Evolutionary conservation across 2,888 invertebrate genomes (phyloP).

Genomic region (Lottia gigantea): DNA sequence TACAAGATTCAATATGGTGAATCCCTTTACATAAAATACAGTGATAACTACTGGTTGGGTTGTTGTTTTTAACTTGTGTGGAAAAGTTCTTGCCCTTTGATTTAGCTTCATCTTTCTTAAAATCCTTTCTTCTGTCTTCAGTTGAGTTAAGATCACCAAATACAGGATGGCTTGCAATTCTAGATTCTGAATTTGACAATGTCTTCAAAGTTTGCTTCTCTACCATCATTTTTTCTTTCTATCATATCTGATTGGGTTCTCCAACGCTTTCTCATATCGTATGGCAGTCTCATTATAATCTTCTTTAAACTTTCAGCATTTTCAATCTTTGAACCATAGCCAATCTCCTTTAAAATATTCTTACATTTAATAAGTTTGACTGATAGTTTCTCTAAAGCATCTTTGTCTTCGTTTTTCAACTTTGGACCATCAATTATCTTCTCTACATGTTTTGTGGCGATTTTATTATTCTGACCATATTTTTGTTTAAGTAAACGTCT

Average conservation of each 20-base stretch:
- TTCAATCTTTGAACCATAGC: not conserved
- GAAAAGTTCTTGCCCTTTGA: not conserved
- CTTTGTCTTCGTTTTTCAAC: conserved; percentile 15
- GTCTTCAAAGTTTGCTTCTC: conserved; percentile 6
- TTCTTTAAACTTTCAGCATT: conserved; percentile 25
- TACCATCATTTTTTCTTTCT: conserved; percentile 9
- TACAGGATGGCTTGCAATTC: not conserved
- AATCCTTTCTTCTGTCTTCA: not conserved
- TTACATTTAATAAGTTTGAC: conserved; percentile 26
- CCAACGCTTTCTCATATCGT: conserved; percentile 26
- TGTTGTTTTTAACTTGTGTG: no score
- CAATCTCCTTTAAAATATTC: conserved; percentile 22
- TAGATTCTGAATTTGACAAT: not conserved
- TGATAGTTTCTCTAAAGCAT: conserved; percentile 25
- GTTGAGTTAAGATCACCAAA: not conserved
- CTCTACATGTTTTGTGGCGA: not conserved
- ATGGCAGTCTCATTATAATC: conserved; percentile 23
- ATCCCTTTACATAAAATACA: not conserved
- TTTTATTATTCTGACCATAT: conserved; percentile 5
- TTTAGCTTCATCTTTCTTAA: not conserved
- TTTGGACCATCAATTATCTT: not conserved
- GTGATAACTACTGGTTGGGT: no score
- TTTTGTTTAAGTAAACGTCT: not conserved
- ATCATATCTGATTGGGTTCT: conserved; percentile 14
- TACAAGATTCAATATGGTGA: not conserved